Evolutionary conservation across 1,140 invertebrate genomes (phyloP), one percentile per base, ranked within the genome.

Genomic region (Ditylenchus dipsaci): DNA sequence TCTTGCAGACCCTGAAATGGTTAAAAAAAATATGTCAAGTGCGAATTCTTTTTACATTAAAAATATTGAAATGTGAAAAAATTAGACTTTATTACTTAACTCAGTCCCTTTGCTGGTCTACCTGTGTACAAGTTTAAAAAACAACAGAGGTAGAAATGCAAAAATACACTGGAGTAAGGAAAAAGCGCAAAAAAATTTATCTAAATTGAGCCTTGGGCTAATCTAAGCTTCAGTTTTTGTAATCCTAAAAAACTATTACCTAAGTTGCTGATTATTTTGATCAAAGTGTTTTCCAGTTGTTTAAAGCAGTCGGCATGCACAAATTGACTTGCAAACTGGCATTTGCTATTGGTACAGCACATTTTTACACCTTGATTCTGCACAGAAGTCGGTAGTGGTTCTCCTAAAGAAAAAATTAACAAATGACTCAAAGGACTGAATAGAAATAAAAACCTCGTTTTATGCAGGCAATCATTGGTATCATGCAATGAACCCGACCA

Each of bases 291-390:
- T 21, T 68, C 67, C 15, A 68, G 67, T 17, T 61, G 27, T 63
- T 68, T 33, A 53, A 61, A 68, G 27, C 67, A 68, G 9, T 47
- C 33, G 5, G 17, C 1, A 68, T 68, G 67, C 30, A 68, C 43
- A 17, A 60, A 47, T 57, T 29, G 27, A 8, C 26, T 62, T 13
- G 60, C 45, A 53, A 61, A 68, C 3, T 42, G 42, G 19, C 67
- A 68, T 62, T 58, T 61, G 26, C 49, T 59, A 58, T 60, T 61
- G 17, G 67, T 68, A 17, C 67, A 68, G 9, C 23, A 42, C 67
- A 68, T 68, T 53, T 68, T 68, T 1, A 68, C 61, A 49, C 67
- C 67, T 19, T 56, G 42, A 30, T 61, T 29, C 8, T 30, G 17
- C 8, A 43, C 29, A 19, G 59, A 61, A n/a, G 27, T 21, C 26